Conservation (phyloP, 2,113 vertebrate genomes). For the Thalassoma bifasciatum region DNA sequence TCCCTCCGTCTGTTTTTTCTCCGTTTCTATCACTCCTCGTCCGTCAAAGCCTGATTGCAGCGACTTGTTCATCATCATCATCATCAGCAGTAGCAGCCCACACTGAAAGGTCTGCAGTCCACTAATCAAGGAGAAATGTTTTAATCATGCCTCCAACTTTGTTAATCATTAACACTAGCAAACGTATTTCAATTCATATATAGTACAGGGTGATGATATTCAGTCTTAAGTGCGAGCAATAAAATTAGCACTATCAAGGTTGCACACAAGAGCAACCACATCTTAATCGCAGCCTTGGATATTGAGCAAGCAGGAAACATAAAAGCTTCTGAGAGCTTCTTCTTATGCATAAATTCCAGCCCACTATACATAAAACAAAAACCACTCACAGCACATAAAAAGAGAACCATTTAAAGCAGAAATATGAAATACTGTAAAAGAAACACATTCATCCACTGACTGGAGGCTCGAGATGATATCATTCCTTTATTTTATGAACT, state of each 20-base stretch:
- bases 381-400: conserved; percentile 11
- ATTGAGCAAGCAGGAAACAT: conserved; percentile 43
- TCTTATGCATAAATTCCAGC: conserved; percentile 42
- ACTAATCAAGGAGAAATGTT: conserved; percentile 88
- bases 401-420: conserved; percentile 37
- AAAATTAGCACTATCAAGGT: conserved; percentile 67
- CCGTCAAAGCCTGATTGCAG: conserved; percentile 76
- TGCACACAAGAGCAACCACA: conserved; percentile 61
- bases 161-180: conserved; percentile 84
- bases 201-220: conserved; percentile 81
- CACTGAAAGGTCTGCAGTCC: conserved; percentile 82
- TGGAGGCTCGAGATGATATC: conserved; percentile 21
- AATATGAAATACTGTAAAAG: conserved; percentile 10
- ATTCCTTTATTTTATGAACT: conserved; percentile 34
- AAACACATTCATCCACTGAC: conserved; percentile 25
- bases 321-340: conserved; percentile 56
- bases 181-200: conserved; percentile 84
- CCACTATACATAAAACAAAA: conserved; percentile 32
- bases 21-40: conserved; percentile 57
- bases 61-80: conserved; percentile 80
- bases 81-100: conserved; percentile 77
- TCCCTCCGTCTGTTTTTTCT: conserved; percentile 17
- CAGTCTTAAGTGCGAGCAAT: conserved; percentile 70
- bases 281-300: conserved; percentile 62
- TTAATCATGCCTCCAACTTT: conserved; percentile 87